Conservation (phyloP, 2,888 invertebrate genomes). For the Odontomyia ornata region DNA sequence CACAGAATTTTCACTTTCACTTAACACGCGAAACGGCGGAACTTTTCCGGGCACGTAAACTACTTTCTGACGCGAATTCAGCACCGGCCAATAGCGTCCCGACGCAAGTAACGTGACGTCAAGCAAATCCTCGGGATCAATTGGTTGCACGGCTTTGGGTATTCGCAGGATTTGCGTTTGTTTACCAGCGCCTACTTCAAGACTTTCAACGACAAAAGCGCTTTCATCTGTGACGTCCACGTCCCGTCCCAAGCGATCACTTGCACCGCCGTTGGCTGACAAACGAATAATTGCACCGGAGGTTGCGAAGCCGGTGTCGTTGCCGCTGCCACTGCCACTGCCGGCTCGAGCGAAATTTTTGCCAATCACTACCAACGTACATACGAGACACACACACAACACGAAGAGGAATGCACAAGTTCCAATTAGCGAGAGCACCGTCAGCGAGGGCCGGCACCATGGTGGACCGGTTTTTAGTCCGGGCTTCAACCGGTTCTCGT, state of each 20-base stretch:
- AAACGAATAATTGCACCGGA: neutral
- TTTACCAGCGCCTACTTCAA: conserved; percentile 9
- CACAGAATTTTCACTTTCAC: conserved; percentile 23
- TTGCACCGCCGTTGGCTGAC: neutral
- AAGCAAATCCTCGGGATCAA: conserved; percentile 4
- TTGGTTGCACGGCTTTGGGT: conserved; percentile 14
- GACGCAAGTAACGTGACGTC: conserved; percentile 19
- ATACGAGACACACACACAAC: conserved; percentile 59
- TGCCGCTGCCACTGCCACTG: neutral
- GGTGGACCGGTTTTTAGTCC: conserved; percentile 54
- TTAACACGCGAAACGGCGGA: neutral
- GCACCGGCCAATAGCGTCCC: neutral
- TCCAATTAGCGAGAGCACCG: conserved; percentile 59
- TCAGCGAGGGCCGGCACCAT: conserved; percentile 51
- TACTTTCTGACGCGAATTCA: conserved; percentile 48
- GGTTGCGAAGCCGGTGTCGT: neutral
- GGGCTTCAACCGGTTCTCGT: conserved; percentile 59
- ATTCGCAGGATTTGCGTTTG: conserved; percentile 18
- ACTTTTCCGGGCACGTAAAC: conserved; percentile 51
- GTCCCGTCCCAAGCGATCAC: neutral
- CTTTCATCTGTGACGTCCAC: neutral
- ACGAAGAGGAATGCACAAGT: conserved; percentile 61
- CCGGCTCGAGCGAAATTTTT: conserved; percentile 50
- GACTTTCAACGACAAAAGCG: neutral
- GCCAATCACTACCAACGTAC: conserved; percentile 61